Conservation (phyloP, 2,888 invertebrate species). For the Chrysolina oricalcia region DNA sequence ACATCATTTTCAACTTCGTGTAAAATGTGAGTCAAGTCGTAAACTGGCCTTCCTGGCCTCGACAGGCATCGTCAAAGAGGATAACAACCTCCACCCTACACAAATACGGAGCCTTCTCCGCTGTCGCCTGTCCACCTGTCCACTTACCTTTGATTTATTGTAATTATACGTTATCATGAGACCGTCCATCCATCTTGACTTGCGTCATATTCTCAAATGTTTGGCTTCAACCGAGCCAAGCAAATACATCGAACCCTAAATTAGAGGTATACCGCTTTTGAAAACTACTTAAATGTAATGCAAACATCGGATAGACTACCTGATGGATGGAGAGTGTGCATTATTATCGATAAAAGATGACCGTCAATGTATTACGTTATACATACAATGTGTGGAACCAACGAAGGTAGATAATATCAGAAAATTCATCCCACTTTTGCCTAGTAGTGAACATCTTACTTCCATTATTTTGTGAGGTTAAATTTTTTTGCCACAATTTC, state of each 20-base stretch:
- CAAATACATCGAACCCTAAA: slow-evolving; percentile 44
- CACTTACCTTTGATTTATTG: slow-evolving; percentile 62
- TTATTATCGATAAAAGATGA: not conserved
- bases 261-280: slow-evolving; percentile 25
- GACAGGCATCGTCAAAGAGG: slow-evolving; percentile 30
- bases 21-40: slow-evolving; percentile 12
- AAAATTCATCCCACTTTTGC: no score
- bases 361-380: not conserved
- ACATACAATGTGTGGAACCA: not conserved
- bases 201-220: slow-evolving; percentile 52
- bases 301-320: slow-evolving; percentile 21
- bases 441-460: no score
- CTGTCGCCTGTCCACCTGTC: slow-evolving; percentile 59
- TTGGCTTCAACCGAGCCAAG: slow-evolving; percentile 47
- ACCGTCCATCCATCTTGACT: slow-evolving; percentile 61
- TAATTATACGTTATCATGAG: slow-evolving; percentile 63
- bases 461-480: no score
- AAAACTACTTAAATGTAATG: slow-evolving; percentile 19
- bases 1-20: not conserved
- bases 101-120: slow-evolving; percentile 41
- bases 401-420: no score
- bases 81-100: slow-evolving; percentile 45
- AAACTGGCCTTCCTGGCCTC: slow-evolving; percentile 11
- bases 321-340: not conserved
- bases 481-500: no score